Evolutionary conservation across 2,113 vertebrate genomes (phyloP).

Genomic region (Upupa epops): DNA sequence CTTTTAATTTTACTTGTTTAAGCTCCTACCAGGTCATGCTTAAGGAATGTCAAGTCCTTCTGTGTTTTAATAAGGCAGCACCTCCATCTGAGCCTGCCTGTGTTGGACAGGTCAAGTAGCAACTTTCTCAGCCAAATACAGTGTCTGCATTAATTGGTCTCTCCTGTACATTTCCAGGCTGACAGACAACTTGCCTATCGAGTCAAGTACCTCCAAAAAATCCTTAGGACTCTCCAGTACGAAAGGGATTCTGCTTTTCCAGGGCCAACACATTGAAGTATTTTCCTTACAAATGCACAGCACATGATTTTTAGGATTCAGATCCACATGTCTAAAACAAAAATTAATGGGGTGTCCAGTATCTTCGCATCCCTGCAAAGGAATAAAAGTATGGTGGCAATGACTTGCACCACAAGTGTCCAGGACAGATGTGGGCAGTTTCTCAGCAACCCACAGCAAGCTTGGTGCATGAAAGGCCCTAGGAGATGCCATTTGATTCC

Average conservation of each 20-base stretch:
- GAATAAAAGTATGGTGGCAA: neutral
- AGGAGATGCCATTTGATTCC: neutral
- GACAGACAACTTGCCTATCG: neutral
- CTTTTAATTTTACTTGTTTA: constrained; percentile 19
- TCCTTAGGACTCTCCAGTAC: neutral
- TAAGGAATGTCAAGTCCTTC: constrained; percentile 14
- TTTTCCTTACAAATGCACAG: neutral
- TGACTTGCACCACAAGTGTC: neutral
- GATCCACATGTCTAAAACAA: neutral
- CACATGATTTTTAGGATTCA: neutral
- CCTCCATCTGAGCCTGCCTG: neutral
- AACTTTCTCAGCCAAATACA: constrained; percentile 2
- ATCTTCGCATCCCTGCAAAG: neutral
- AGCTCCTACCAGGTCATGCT: constrained; percentile 9
- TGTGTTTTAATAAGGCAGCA: neutral
- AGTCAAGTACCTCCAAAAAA: neutral
- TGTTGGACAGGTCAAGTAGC: constrained; percentile 35
- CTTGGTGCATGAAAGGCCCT: fast-evolving
- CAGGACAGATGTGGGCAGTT: neutral
- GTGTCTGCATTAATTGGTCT: neutral
- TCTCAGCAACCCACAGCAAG: neutral
- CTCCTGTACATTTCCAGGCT: neutral
- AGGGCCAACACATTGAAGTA: neutral
- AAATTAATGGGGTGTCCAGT: neutral
- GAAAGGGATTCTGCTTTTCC: constrained; percentile 8